These are phyloP conservation scores for Gambelia wislizenii DNA, from an alignment of 2,797 vertebrate genomes.

Conservation along the genomic window DNA sequence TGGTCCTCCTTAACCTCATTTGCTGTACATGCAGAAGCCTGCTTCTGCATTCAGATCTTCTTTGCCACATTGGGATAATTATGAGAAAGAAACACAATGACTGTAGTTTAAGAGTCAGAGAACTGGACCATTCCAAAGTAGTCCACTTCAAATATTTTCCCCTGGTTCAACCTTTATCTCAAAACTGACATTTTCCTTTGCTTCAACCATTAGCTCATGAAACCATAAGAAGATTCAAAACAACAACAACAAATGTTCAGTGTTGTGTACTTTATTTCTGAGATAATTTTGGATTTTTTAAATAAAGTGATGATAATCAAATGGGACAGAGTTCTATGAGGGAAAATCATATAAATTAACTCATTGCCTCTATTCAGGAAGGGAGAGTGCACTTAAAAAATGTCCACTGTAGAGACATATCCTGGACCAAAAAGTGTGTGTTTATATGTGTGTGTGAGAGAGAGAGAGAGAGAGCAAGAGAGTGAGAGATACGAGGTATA, in stretches of 20 bases:
- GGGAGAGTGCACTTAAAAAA: neutral
- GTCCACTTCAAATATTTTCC: neutral
- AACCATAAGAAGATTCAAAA: too few relatives aligned
- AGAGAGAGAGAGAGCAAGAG: too few relatives aligned
- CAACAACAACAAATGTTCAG: neutral
- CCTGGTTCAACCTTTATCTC: neutral
- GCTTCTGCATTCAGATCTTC: neutral
- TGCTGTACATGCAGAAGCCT: too few relatives aligned
- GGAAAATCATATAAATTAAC: neutral
- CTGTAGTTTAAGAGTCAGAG: neutral
- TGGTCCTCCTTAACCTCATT: neutral
- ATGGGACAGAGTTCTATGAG: neutral
- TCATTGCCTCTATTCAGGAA: neutral
- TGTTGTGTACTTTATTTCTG: neutral
- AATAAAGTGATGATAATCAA: neutral
- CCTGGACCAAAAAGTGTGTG: neutral
- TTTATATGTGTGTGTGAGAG: too few relatives aligned
- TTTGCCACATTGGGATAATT: neutral
- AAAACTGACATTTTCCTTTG: neutral
- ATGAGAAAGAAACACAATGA: too few relatives aligned
- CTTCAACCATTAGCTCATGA: neutral
- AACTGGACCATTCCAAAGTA: neutral
- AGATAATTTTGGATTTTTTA: neutral
- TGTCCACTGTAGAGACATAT: neutral
- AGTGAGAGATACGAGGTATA: too few relatives aligned